These are phyloP conservation scores for Cyclina sinensis DNA, from an alignment of 1,140 invertebrate genomes.

Conservation along the genomic window DNA sequence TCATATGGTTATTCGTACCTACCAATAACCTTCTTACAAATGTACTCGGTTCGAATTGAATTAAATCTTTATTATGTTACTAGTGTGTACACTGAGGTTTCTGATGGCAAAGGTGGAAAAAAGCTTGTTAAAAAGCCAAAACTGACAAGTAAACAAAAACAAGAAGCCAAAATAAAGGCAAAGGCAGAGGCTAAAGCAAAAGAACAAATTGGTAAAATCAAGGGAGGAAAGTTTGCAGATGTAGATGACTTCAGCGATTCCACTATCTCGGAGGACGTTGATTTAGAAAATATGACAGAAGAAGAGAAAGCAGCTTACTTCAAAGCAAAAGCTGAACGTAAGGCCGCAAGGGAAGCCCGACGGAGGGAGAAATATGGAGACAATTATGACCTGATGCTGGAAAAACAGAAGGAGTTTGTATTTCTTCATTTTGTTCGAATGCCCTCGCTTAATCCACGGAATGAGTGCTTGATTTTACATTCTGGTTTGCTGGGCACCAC, in stretches of 20 bases:
- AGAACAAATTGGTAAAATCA: constrained; percentile 64
- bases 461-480: too few species aligned
- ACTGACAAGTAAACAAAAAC: constrained; percentile 71
- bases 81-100: constrained; percentile 81
- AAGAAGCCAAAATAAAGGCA: constrained; percentile 70
- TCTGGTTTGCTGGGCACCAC: too few species aligned
- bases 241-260: constrained; percentile 81
- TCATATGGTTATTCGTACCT: too few species aligned
- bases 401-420: constrained; percentile 83
- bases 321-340: constrained; percentile 79
- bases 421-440: not conserved
- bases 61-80: too few species aligned
- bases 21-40: too few species aligned
- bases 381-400: constrained; percentile 85
- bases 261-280: constrained; percentile 84
- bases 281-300: constrained; percentile 85
- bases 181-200: constrained; percentile 71
- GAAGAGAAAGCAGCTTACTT: constrained; percentile 84
- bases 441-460: too few species aligned
- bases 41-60: too few species aligned
- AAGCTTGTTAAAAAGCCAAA: constrained; percentile 81
- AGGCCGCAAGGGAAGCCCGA: constrained; percentile 80
- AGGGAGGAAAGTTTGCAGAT: constrained; percentile 58
- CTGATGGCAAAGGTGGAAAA: constrained; percentile 83
- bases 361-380: constrained; percentile 86